Conservation (phyloP, 2,888 invertebrate genomes). For the Euplagia quadripunctaria region DNA sequence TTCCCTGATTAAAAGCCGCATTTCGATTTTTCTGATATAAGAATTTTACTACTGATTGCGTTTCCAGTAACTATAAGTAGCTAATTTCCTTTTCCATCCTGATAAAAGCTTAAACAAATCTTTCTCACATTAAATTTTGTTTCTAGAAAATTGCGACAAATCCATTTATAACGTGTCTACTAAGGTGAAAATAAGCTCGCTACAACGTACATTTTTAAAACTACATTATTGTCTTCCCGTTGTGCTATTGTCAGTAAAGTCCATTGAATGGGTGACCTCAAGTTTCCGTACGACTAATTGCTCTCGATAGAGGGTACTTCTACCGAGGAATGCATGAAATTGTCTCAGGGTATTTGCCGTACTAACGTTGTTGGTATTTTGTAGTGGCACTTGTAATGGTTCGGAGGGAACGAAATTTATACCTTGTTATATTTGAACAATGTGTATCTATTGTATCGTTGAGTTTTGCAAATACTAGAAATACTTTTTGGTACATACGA, state of each 20-base stretch:
- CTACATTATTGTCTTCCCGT: not conserved
- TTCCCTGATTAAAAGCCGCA: too few relatives aligned
- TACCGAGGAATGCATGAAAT: conserved; percentile 40
- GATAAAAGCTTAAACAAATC: not conserved
- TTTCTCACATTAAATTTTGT: not conserved
- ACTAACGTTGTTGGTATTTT: conserved; percentile 20
- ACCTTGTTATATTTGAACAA: not conserved
- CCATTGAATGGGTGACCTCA: conserved; percentile 11
- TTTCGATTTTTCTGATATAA: too few relatives aligned
- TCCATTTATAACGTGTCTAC: conserved; percentile 1
- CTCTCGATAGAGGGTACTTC: conserved; percentile 30
- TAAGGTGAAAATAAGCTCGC: conserved; percentile 19
- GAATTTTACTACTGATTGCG: too few relatives aligned
- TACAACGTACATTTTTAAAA: conserved; percentile 37
- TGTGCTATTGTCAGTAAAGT: conserved; percentile 8
- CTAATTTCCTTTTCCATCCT: too few relatives aligned
- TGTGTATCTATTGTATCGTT: conserved; percentile 3
- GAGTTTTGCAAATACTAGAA: not conserved
- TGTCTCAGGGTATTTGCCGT: conserved; percentile 34
- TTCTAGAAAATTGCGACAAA: too few relatives aligned
- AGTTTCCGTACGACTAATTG: conserved; percentile 35
- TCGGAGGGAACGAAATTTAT: not conserved
- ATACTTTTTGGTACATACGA: too few relatives aligned
- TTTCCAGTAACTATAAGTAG: too few relatives aligned
- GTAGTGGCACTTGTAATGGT: conserved; percentile 4